Percentiles rank a stretch among this genome's conserved stretches.
phyloP scores from a whole-genome alignment of 2,888 invertebrate genomes.

The Diarsia rubi region DNA sequence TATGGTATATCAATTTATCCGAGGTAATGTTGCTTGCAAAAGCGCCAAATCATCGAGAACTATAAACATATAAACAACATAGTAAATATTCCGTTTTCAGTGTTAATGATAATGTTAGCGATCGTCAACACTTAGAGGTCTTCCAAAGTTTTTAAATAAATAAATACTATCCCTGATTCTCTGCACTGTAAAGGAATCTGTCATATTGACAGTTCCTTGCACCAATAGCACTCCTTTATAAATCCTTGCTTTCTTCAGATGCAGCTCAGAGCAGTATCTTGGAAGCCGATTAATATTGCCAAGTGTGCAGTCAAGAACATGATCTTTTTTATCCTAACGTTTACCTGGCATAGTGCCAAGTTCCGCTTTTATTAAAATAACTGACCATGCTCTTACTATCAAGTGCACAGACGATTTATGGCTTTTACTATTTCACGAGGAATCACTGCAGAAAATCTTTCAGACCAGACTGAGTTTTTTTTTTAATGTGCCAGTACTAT shows the following conservation, averaged over 20 bases:
- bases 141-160: too few species aligned
- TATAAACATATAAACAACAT: too few species aligned
- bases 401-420: slow-evolving; percentile 11
- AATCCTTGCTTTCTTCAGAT: not conserved
- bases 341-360: slow-evolving; percentile 41
- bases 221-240: not conserved
- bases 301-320: slow-evolving; percentile 42
- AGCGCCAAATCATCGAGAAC: too few species aligned
- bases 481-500: not conserved
- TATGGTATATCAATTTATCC: too few species aligned
- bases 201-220: not conserved
- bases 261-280: slow-evolving; percentile 14
- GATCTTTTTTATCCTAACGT: slow-evolving; percentile 34
- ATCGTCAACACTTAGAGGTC: too few species aligned
- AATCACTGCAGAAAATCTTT: not conserved
- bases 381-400: slow-evolving; percentile 24
- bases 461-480: not conserved
- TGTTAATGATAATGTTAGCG: too few species aligned
- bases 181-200: not conserved
- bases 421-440: not conserved
- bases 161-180: not conserved
- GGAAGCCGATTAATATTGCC: slow-evolving; percentile 47
- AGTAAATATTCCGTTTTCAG: too few species aligned
- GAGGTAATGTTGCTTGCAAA: too few species aligned
- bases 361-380: slow-evolving; percentile 45